Evolutionary conservation across 2,797 vertebrate species (phyloP).

Genomic region (Falco biarmicus): DNA sequence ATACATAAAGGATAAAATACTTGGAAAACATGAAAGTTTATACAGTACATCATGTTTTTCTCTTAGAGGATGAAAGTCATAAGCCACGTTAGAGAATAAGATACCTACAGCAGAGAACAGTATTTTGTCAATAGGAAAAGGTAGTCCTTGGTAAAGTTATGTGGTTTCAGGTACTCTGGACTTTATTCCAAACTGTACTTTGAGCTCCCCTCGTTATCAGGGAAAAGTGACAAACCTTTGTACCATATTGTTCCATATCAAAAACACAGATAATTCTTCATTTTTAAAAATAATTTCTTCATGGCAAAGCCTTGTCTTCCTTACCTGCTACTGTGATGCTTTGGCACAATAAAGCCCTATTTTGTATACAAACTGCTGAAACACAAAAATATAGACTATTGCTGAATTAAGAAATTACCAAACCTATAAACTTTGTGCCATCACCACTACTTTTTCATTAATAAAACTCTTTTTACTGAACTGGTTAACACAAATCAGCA

Average conservation of each 20-base stretch:
- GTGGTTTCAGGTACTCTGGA: neutral
- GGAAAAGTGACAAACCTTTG: neutral
- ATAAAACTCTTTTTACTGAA: neutral
- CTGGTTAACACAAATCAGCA: neutral
- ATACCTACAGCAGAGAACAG: neutral
- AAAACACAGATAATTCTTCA: neutral
- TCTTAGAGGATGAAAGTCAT: constrained; percentile 2
- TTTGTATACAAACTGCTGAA: neutral
- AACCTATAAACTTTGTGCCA: neutral
- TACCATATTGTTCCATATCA: neutral
- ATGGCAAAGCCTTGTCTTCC: neutral
- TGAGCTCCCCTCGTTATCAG: neutral
- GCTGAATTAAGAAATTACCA: neutral
- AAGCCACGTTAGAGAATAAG: neutral
- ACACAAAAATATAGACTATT: neutral
- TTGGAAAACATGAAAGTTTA: neutral
- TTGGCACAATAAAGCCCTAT: neutral
- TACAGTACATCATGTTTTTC: neutral
- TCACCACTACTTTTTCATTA: neutral
- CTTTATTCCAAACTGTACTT: neutral
- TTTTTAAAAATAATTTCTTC: neutral
- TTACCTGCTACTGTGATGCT: neutral
- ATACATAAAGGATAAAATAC: neutral
- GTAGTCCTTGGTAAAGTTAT: neutral
- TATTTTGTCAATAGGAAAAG: neutral